Conservation (phyloP, 2,888 invertebrate genomes). For the Eupithecia vulgata region DNA sequence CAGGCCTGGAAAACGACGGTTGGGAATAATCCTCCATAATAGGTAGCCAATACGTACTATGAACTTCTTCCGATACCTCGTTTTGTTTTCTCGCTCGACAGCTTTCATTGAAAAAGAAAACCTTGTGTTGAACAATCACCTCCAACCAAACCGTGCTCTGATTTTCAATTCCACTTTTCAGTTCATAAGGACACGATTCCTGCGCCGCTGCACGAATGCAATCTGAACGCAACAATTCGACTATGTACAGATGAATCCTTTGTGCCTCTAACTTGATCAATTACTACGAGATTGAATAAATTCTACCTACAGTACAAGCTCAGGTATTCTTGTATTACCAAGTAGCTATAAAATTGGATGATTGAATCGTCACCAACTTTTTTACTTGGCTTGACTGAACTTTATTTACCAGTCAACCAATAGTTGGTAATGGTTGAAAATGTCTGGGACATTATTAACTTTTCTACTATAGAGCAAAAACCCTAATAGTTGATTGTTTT, state of each 20-base stretch:
- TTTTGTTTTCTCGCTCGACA: background rate
- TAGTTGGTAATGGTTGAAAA: too few species aligned
- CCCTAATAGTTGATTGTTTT: too few species aligned
- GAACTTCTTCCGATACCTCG: background rate
- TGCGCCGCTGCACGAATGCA: conserved; percentile 23
- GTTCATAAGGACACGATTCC: conserved; percentile 14
- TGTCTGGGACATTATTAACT: too few species aligned
- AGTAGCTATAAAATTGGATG: background rate
- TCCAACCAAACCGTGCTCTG: background rate
- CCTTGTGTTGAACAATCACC: background rate
- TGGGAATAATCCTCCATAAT: background rate
- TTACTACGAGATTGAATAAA: conserved; percentile 8
- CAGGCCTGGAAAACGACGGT: background rate
- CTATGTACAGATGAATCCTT: conserved; percentile 23
- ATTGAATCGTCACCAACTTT: background rate
- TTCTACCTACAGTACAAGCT: background rate
- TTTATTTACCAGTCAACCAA: background rate
- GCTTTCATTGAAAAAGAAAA: background rate
- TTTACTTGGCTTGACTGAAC: background rate
- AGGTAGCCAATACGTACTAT: background rate
- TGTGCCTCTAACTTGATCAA: conserved; percentile 27
- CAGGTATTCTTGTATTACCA: background rate
- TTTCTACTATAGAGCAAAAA: too few species aligned
- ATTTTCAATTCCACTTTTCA: conserved; percentile 18
- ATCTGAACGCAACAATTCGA: conserved; percentile 22